Conservation (phyloP, 2,113 vertebrate genomes). For the Triplophysa dalaica region DNA sequence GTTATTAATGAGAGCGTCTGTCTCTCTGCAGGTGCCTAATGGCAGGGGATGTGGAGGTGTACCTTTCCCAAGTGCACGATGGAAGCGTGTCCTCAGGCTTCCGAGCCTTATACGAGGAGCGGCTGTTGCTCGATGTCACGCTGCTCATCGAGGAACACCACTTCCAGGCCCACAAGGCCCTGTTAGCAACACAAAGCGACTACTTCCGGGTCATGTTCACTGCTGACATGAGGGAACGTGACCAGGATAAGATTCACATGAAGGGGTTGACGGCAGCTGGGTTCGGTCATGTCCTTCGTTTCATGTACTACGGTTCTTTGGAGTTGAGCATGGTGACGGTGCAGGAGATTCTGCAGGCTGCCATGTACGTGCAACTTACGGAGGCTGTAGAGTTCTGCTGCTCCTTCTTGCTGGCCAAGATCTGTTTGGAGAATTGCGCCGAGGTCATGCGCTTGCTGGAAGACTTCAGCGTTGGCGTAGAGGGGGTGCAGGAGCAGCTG, state of each 20-base stretch:
- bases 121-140: constrained; percentile 95
- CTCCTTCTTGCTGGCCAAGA: constrained; percentile 97
- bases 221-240: constrained; percentile 96
- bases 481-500: constrained; percentile 95
- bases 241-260: constrained; percentile 99
- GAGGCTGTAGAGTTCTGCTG: constrained; percentile 99
- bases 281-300: constrained; percentile 94
- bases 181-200: constrained; percentile 98
- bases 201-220: constrained; percentile 99
- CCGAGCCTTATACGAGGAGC: constrained; percentile 97
- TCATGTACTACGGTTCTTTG: constrained; percentile 99
- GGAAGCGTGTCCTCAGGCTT: constrained; percentile 97
- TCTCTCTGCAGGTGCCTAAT: constrained; percentile 87
- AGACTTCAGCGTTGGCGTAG: constrained; percentile 97
- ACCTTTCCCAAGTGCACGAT: constrained; percentile 97
- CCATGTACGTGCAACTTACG: constrained; percentile 98
- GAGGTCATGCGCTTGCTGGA: constrained; percentile 98
- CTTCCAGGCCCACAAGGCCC: constrained; percentile 98
- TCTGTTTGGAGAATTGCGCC: constrained; percentile 98
- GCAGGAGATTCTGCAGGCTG: constrained; percentile 97
- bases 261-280: constrained; percentile 97
- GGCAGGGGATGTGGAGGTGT: constrained; percentile 99
- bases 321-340: constrained; percentile 98
- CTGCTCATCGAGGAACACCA: constrained; percentile 98
- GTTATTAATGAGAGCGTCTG: neutral